A percentile compares a stretch with the other conserved stretches of the same genome.
phyloP scores from a whole-genome alignment of 2,888 invertebrate species.

The Parnassius glacialis region DNA sequence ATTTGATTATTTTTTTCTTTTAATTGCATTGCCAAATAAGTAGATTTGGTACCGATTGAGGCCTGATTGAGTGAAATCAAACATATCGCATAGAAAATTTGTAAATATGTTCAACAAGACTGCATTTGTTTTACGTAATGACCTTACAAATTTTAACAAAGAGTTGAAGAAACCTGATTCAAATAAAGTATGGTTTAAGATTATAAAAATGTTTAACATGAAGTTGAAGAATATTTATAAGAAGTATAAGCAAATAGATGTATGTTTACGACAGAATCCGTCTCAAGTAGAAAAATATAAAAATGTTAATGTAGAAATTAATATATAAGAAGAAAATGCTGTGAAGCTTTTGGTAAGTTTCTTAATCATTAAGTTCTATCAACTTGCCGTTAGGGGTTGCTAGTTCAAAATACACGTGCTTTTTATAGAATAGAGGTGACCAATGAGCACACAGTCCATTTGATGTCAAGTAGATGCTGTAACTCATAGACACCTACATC shows the following conservation, averaged over 20 bases:
- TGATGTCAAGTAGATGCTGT: too few relatives aligned
- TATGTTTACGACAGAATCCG: constrained; percentile 42
- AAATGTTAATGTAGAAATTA: constrained; percentile 7
- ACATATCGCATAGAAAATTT: constrained; percentile 58
- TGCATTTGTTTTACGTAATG: constrained; percentile 43
- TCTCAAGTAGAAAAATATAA: constrained; percentile 41
- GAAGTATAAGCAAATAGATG: constrained; percentile 17
- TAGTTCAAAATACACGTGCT: too few relatives aligned
- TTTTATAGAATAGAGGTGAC: too few relatives aligned
- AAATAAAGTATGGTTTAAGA: not conserved
- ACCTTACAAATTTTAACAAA: constrained; percentile 27
- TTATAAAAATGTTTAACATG: not conserved
- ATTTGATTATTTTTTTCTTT: constrained; percentile 54
- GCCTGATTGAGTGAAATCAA: constrained; percentile 45
- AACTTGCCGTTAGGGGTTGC: too few relatives aligned
- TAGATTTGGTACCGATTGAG: constrained; percentile 46
- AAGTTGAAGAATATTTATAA: not conserved
- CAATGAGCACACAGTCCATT: too few relatives aligned
- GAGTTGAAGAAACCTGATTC: constrained; percentile 27
- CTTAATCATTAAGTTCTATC: constrained; percentile 2
- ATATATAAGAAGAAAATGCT: constrained; percentile 15
- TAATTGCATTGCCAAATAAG: constrained; percentile 50
- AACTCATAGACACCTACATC: too few relatives aligned
- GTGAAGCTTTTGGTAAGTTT: constrained; percentile 32
- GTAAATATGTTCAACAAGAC: constrained; percentile 55